Evolutionary conservation across 2,797 vertebrate genomes (phyloP), one percentile per base, ranked within the genome.

Genomic region (Muscicapa comitata): DNA sequence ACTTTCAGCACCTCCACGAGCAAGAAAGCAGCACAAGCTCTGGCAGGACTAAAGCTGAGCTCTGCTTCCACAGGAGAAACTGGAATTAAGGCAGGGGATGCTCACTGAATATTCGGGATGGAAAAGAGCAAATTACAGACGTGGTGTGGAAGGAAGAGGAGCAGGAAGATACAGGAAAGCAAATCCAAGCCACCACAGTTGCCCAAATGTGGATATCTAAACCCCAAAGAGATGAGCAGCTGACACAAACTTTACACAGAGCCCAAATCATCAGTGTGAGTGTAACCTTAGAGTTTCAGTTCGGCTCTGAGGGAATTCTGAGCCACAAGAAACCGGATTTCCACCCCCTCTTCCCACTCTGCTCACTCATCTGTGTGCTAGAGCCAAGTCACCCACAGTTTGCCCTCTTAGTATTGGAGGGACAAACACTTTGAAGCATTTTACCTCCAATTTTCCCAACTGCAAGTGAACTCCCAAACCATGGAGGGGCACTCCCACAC

Each of bases 1-100:
- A 65, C 81, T 96, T 95, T 94, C 95, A 96, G 94, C 94, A 95
- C 91, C 89, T 86, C 93, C 6, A 2, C 0, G 2, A 85, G 81
- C 93, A 65, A 92, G 89, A 90, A 50, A 94, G 91, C 89, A 89
- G 90, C 72, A 61, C 61, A 40, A 1, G 29, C 33, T 88, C 78
- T 76, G 87, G 92, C 93, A 82, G 54, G 85, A 86, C 76, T 58
- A 6, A 62, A 84, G 58, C 70, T 48, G 68, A 4, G 79, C 88
- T 75, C 73, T 65, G 4, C 84, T 92, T 48, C 71, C 72, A 24
- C 17, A 8, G 35, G 35, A 26, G 43, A 48, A 47, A 35, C 4
- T 0, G 43, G 62, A 35, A 70, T 47, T 47, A 20, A 73, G 45
- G 55, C 28, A 71, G 38, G 66, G 38, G 81, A 18, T 57, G 37